Conservation (phyloP, 2,797 vertebrate species). For the Corythornis leucogaster region DNA sequence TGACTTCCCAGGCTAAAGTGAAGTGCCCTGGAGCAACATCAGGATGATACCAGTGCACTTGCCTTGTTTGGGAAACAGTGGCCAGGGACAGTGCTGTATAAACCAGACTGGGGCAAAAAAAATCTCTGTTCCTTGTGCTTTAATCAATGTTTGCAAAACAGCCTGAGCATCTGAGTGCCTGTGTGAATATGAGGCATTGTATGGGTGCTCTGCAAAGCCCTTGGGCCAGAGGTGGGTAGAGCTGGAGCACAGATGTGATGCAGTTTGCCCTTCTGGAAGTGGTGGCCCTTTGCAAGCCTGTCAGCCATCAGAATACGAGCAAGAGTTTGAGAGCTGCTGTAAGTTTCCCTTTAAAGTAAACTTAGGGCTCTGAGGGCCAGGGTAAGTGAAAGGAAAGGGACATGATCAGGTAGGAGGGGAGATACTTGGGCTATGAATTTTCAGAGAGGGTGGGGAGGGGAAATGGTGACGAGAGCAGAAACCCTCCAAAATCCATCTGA, state of each 20-base stretch:
- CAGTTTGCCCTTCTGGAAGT: background rate
- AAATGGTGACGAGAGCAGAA: background rate
- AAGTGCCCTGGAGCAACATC: background rate
- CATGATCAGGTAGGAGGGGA: background rate
- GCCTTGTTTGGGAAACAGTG: conserved; percentile 7
- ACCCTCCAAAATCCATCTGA: background rate
- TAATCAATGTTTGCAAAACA: conserved; percentile 29
- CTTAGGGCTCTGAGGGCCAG: background rate
- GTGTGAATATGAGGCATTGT: background rate
- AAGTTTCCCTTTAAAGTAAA: background rate
- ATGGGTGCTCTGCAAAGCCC: background rate
- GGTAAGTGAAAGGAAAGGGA: background rate
- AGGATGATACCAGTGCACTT: background rate
- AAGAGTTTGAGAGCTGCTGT: background rate
- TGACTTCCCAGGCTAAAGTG: background rate
- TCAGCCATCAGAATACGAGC: background rate
- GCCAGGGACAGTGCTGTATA: background rate
- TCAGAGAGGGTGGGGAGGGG: background rate
- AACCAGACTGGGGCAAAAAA: conserved; percentile 40
- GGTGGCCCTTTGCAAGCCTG: background rate
- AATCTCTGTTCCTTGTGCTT: background rate
- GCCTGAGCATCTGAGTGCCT: background rate
- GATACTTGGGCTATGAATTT: background rate
- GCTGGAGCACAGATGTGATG: background rate
- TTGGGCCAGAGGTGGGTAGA: background rate